Evolutionary conservation across 2,888 invertebrate genomes (phyloP), one percentile per base, ranked within the genome.

Genomic region (Troides helena): DNA sequence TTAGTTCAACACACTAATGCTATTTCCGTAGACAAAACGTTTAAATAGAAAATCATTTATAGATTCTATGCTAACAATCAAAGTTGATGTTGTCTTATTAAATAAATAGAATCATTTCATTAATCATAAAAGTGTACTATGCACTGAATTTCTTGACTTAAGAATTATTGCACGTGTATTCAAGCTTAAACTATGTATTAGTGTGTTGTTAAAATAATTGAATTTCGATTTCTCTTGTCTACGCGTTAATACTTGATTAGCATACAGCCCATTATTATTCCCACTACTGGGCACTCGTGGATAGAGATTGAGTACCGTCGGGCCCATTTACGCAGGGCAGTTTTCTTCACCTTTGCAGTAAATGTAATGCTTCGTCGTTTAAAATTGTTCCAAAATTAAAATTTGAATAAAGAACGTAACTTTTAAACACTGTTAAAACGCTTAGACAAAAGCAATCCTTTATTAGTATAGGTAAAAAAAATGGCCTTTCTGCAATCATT

Each of bases 401-500:
- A 8, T 17, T 61, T n/a, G 5, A 17, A 14, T 30, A 36, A 8
- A 60, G 30, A 30, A 12, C 8, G 17, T 60, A 60, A 50, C 2
- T 25, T 58, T 25, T 10, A 10, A 14, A 17, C 3, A 61, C 7
- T 43, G 17, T n/a, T 62, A 18, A 17, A 43, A 62, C 64, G 70
- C 43, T 67, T 21, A 57, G 60, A 57, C 50, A 64, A 64, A 64
- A 56, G 60, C 6, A 46, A 25, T 70, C 7, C 18, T 25, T 50
- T 39, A 74, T 78, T 86, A 87, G 85, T 79, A 76, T 79, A 84
- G 81, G 79, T 79, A 79, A 25, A 75, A 80, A 21, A 84, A 82
- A 82, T 79, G 76, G 83, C 82, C 81, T 87, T 89, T 90, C 87
- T 90, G 85, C 89, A 90, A 91, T 91, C 90, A 91, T 89, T 90